Conservation (phyloP, 2,888 invertebrate species). For the Apotomis turbidana region DNA sequence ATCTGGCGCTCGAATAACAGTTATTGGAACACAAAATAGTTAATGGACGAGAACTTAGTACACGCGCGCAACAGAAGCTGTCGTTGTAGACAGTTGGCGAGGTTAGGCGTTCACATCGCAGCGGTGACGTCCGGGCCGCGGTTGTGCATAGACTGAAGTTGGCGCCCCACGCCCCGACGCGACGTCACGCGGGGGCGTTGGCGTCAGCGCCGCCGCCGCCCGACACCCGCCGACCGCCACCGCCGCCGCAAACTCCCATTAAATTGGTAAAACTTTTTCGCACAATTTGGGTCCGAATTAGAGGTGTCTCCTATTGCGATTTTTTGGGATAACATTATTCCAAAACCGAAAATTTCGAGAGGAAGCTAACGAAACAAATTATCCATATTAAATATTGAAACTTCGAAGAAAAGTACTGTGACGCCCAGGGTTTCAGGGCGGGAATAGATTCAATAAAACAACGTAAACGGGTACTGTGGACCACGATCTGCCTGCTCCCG, state of each 20-base stretch:
- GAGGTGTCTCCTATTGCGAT: not conserved
- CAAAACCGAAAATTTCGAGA: constrained; percentile 5
- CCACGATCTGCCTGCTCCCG: too few species aligned
- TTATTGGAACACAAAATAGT: constrained; percentile 67
- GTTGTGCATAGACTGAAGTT: constrained; percentile 76
- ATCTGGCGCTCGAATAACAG: constrained; percentile 58
- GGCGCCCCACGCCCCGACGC: constrained; percentile 45
- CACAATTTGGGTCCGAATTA: constrained; percentile 3
- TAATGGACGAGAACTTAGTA: constrained; percentile 60
- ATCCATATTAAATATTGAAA: not conserved
- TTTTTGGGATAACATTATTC: constrained; percentile 2
- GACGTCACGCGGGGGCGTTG: constrained; percentile 58
- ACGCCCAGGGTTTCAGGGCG: too few species aligned
- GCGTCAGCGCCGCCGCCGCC: constrained; percentile 59
- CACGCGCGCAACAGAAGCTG: constrained; percentile 74
- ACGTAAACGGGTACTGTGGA: too few species aligned
- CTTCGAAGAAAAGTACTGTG: not conserved
- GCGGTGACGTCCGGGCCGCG: constrained; percentile 81
- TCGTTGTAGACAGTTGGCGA: constrained; percentile 76
- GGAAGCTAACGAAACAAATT: not conserved
- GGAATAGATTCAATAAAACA: too few species aligned
- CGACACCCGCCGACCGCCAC: constrained; percentile 28
- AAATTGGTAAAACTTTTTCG: constrained; percentile 27
- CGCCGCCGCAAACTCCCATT: constrained; percentile 10
- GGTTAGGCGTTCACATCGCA: constrained; percentile 81